A percentile compares a stretch with the other conserved stretches of the same genome.
Evolutionary conservation across 2,113 vertebrate genomes (phyloP).

Genomic region (Hucho hucho): DNA sequence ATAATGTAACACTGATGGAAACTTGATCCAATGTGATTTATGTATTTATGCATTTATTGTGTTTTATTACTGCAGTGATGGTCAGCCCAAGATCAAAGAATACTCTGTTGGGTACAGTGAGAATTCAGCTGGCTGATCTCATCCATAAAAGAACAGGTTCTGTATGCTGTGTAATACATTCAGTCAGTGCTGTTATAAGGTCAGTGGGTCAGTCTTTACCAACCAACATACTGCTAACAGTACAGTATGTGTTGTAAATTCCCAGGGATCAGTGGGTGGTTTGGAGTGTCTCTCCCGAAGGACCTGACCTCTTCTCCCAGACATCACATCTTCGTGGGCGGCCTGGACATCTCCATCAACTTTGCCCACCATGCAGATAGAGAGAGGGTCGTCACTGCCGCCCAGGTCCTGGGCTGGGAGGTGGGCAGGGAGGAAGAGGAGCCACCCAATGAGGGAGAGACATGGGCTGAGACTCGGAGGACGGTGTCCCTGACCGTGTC

Average conservation of each 20-base stretch:
- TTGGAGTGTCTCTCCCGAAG: constrained; percentile 72
- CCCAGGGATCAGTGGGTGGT: constrained; percentile 91
- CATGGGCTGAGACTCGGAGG: constrained; percentile 9
- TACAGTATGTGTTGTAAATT: not conserved
- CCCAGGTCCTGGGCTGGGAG: constrained; percentile 81
- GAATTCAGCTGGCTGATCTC: constrained; percentile 68
- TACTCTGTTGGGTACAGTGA: constrained; percentile 67
- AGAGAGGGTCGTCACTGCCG: constrained; percentile 81
- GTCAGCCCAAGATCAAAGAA: constrained; percentile 49
- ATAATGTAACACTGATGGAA: too few relatives aligned
- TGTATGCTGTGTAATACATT: not conserved
- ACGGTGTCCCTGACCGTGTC: constrained; percentile 72
- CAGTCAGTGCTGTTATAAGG: not conserved
- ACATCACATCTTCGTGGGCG: constrained; percentile 76
- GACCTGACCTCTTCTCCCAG: constrained; percentile 43
- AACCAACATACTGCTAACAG: not conserved
- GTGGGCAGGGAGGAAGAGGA: constrained; percentile 16
- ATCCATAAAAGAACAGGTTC: constrained; percentile 74
- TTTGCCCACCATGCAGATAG: constrained; percentile 83
- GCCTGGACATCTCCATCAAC: constrained; percentile 82
- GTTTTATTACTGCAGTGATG: constrained; percentile 32
- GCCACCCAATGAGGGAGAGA: constrained; percentile 25
- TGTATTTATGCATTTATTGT: not conserved
- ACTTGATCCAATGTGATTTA: too few relatives aligned
- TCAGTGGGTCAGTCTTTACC: not conserved